Evolutionary conservation across 2,888 invertebrate species (phyloP), one percentile per base, ranked within the genome.

Genomic region (Pollenia labialis): DNA sequence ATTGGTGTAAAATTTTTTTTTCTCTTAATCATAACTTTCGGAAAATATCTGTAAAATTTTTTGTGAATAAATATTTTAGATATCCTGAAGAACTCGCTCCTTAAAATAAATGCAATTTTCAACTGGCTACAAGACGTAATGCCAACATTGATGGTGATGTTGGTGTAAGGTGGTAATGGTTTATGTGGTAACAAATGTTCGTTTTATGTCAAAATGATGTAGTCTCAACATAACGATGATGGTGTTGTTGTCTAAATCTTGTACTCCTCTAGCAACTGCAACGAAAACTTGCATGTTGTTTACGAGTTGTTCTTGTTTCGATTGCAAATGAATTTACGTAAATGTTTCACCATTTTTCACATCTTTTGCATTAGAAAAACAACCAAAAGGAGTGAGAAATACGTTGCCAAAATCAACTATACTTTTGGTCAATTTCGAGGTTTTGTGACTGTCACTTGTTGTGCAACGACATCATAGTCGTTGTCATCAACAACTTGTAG

Each of bases 341-440:
- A 54, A 69, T 76, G 32, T 64, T 64, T 66, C 12, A 32, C 40
- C 32, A 71, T 46, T 44, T 52, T 52, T 64, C 16, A 48, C n/a
- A 50, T 77, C 54, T 42, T 83, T 56, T 42, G 11, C 56, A 60
- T 23, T 44, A 68, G 32, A 42, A 16, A 50, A 18, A 16, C 0
- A n/a, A 42, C 12, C 44, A 18, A 14, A 23, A 40, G 50, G 10
- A 74, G 52, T 69, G 64, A n/a, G 52, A 50, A 77, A 46, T 32
- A 71, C 60, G 42, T 74, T 82, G 88, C 85, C 87, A 90, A 90
- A 89, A 90, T 89, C 90, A 90, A 90, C 90, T 90, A 87, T 88
- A 89, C 89, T 91, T 91, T 90, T 91, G 92, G 92, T 92, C 91
- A 92, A 91, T 92, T 85, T 91, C 91, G 92, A 91, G 92, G 91